phyloP scores from a whole-genome alignment of 2,888 invertebrate species.

The Heliothis peltigera region DNA sequence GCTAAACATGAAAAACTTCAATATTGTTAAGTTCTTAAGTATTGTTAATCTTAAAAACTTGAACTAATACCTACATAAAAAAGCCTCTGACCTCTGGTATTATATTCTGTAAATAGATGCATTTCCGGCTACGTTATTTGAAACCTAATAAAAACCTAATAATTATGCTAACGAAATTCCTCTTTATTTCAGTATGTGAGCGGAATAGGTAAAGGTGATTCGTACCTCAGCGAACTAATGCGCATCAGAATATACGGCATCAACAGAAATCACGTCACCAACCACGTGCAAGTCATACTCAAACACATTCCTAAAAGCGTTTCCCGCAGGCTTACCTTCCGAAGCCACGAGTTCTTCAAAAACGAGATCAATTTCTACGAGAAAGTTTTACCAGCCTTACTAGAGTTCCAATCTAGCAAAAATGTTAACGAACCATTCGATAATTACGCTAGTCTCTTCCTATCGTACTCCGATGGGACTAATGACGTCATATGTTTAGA shows the following conservation, averaged over 20 bases:
- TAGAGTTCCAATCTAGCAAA: slow-evolving; percentile 82
- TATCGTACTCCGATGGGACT: slow-evolving; percentile 85
- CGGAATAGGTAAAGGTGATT: slow-evolving; percentile 91
- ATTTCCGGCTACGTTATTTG: neutral
- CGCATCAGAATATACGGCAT: slow-evolving; percentile 89
- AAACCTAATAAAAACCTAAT: too few species aligned
- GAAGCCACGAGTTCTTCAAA: slow-evolving; percentile 91
- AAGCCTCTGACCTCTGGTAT: too few species aligned
- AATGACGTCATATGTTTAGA: slow-evolving; percentile 90
- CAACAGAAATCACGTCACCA: slow-evolving; percentile 66
- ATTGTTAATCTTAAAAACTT: too few species aligned
- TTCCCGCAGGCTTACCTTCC: slow-evolving; percentile 91
- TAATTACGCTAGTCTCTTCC: slow-evolving; percentile 85
- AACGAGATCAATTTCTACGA: slow-evolving; percentile 93
- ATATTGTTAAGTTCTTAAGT: too few species aligned
- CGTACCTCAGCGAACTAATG: slow-evolving; percentile 92
- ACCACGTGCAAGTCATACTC: slow-evolving; percentile 89
- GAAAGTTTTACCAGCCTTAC: slow-evolving; percentile 83
- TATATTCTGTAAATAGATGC: too few species aligned
- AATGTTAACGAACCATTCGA: slow-evolving; percentile 84
- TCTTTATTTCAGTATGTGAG: slow-evolving; percentile 77
- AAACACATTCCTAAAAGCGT: slow-evolving; percentile 92
- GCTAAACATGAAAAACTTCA: too few species aligned
- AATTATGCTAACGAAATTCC: neutral
- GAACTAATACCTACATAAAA: too few species aligned